Evolutionary conservation across 2,888 invertebrate genomes (phyloP).

Genomic region (Ophion ventricosus): DNA sequence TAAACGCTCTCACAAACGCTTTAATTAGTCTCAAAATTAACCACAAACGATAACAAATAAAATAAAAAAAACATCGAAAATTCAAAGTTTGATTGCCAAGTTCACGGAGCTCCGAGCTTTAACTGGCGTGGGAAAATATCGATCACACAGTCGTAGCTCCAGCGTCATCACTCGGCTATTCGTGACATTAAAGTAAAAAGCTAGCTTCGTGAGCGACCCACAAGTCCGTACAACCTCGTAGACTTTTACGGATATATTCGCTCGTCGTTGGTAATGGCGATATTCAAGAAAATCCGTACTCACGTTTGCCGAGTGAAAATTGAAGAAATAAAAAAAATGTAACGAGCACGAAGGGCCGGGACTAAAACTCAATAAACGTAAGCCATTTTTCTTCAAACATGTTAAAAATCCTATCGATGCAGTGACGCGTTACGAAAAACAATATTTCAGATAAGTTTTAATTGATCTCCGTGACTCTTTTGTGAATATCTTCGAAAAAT

Average conservation of each 20-base stretch:
- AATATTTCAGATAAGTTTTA: neutral
- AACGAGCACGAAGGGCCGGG: neutral
- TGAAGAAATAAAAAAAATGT: constrained; percentile 9
- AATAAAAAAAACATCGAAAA: too few species aligned
- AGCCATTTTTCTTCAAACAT: neutral
- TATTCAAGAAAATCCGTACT: constrained; percentile 69
- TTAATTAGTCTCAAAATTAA: too few species aligned
- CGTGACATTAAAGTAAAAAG: neutral
- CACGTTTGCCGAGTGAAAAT: constrained; percentile 62
- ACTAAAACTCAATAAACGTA: constrained; percentile 39
- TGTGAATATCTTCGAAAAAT: neutral
- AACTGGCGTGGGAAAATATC: neutral
- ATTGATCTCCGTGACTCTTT: neutral
- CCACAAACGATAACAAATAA: too few species aligned
- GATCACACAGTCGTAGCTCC: neutral
- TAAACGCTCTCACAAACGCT: too few species aligned
- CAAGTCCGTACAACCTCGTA: neutral
- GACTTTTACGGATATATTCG: neutral
- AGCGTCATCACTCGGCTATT: neutral
- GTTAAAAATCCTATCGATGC: neutral
- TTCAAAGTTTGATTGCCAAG: too few species aligned
- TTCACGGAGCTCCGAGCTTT: too few species aligned
- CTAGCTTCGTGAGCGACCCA: neutral
- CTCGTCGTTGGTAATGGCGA: constrained; percentile 73
- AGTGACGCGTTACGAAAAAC: neutral